phyloP scores from a whole-genome alignment of 2,888 invertebrate species.

The Lymantria dispar region DNA sequence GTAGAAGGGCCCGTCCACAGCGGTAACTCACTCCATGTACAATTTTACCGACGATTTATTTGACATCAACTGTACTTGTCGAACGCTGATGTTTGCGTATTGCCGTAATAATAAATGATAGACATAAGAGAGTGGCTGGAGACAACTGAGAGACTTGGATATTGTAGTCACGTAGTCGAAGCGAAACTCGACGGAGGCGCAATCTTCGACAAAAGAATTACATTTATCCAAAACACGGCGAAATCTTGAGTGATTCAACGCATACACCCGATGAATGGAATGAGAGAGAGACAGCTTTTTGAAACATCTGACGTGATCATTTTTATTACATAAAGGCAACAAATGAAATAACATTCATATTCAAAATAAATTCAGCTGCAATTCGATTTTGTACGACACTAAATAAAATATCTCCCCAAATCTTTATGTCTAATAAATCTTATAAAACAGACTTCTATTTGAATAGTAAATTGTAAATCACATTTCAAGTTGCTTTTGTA shows the following conservation, averaged over 20 bases:
- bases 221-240: slow-evolving; percentile 73
- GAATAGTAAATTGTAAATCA: neutral
- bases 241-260: slow-evolving; percentile 77
- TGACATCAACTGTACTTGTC: slow-evolving; percentile 78
- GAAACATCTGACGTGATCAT: slow-evolving; percentile 23
- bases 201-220: slow-evolving; percentile 78
- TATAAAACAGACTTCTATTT: neutral
- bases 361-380: slow-evolving; percentile 27
- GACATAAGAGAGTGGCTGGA: slow-evolving; percentile 66
- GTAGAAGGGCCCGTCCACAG: slow-evolving; percentile 63
- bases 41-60: slow-evolving; percentile 76
- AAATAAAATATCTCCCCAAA: slow-evolving; percentile 29
- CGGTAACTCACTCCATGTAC: slow-evolving; percentile 72
- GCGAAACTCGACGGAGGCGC: slow-evolving; percentile 64
- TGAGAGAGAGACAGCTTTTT: slow-evolving; percentile 15
- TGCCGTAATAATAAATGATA: slow-evolving; percentile 71
- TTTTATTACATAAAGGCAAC: slow-evolving; percentile 8
- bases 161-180: slow-evolving; percentile 74
- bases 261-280: slow-evolving; percentile 53
- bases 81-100: slow-evolving; percentile 76
- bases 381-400: slow-evolving; percentile 41
- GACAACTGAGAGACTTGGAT: slow-evolving; percentile 57
- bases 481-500: too few species aligned
- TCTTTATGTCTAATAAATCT: slow-evolving; percentile 35
- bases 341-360: slow-evolving; percentile 21